Conservation (phyloP, 2,888 invertebrate genomes). For the Andrena bicolor region DNA sequence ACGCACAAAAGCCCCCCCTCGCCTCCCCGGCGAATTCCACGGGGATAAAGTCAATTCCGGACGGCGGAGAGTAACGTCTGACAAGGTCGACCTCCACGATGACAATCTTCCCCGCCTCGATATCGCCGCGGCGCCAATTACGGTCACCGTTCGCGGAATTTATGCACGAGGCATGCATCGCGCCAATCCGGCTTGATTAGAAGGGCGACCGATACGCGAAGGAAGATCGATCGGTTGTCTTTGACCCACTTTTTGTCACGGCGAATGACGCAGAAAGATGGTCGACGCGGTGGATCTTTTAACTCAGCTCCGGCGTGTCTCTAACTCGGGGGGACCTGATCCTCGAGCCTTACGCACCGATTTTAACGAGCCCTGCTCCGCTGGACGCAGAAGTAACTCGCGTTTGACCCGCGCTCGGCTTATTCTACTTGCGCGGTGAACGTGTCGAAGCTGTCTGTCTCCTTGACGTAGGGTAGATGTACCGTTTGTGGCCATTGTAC, state of each 20-base stretch:
- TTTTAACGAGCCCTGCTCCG: too few species aligned
- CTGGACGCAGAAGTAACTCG: neutral
- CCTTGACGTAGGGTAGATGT: too few species aligned
- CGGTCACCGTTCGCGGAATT: slow-evolving; percentile 63
- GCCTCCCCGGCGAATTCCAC: slow-evolving; percentile 32
- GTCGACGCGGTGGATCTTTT: slow-evolving; percentile 11
- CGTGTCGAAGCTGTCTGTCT: too few species aligned
- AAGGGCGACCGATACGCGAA: slow-evolving; percentile 41
- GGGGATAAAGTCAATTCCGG: slow-evolving; percentile 53
- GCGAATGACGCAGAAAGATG: neutral
- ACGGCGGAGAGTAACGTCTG: slow-evolving; percentile 39
- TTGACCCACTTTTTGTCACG: slow-evolving; percentile 60
- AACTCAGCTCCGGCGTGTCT: neutral
- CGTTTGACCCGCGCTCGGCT: too few species aligned
- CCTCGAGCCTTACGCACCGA: neutral
- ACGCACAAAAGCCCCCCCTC: slow-evolving; percentile 27
- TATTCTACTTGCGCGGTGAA: too few species aligned
- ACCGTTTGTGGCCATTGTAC: too few species aligned
- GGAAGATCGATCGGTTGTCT: slow-evolving; percentile 64
- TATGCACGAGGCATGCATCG: slow-evolving; percentile 60
- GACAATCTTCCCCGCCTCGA: slow-evolving; percentile 65
- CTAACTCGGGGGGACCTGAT: neutral
- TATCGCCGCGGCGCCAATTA: slow-evolving; percentile 72
- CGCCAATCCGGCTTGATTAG: slow-evolving; percentile 51
- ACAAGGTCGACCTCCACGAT: slow-evolving; percentile 70